Percentiles rank a stretch among this genome's conserved stretches.
These are phyloP conservation scores for Crenichthys baileyi DNA, from an alignment of 2,797 vertebrate species.

Conservation along the genomic window DNA sequence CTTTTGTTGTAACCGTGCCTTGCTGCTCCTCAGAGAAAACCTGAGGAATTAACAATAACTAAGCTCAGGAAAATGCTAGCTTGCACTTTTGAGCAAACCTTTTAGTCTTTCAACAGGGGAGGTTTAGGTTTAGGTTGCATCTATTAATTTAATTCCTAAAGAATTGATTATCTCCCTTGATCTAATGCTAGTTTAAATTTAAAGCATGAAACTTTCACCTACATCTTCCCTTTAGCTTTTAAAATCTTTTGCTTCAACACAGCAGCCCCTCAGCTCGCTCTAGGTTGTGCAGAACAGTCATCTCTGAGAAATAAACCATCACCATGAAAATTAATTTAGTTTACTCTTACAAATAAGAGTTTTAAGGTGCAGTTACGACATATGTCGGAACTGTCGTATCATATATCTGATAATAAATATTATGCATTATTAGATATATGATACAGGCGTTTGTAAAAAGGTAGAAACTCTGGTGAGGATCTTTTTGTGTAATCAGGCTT, in stretches of 20 bases:
- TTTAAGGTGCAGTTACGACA: neutral
- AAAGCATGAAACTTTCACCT: constrained; percentile 3
- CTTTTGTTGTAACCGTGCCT: neutral
- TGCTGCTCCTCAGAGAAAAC: constrained; percentile 13
- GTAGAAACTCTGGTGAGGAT: neutral
- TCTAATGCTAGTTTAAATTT: neutral
- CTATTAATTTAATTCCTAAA: neutral
- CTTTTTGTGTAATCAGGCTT: neutral
- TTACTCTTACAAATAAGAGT: neutral
- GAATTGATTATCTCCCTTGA: neutral
- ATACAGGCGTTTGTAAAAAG: neutral
- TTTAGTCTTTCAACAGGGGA: neutral
- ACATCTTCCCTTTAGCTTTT: constrained; percentile 5
- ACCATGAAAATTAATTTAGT: neutral
- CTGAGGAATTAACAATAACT: constrained; percentile 9
- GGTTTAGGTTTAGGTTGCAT: neutral
- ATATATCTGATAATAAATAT: too few species aligned
- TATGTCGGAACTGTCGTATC: too few species aligned
- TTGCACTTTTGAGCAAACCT: constrained; percentile 2
- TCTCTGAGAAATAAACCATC: constrained; percentile 8
- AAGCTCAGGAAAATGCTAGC: constrained; percentile 6
- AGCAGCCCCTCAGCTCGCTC: constrained; percentile 8
- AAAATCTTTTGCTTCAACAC: constrained; percentile 13
- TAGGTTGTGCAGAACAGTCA: constrained; percentile 15
- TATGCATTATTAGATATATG: constrained; percentile 1